Conservation (phyloP, 2,888 invertebrate genomes). For the Alloplasta piceator region DNA sequence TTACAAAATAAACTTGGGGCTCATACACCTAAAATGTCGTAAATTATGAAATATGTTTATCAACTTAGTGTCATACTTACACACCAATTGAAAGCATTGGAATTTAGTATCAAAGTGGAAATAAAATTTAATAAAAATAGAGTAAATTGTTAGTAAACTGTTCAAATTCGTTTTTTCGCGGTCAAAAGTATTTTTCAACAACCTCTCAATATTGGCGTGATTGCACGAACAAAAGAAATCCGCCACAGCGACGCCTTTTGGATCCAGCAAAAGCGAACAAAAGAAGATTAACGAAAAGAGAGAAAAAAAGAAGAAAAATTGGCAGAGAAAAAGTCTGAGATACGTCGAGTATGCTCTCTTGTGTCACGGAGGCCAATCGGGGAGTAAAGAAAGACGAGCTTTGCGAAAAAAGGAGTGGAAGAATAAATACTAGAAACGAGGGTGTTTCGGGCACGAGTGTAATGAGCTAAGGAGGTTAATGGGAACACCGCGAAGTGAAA, state of each 20-base stretch:
- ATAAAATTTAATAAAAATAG: neutral
- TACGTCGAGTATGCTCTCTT: constrained; percentile 35
- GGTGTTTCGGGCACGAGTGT: constrained; percentile 62
- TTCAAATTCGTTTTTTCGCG: constrained; percentile 17
- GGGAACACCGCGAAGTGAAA: constrained; percentile 65
- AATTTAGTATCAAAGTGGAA: too few relatives aligned
- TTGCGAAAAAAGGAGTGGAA: constrained; percentile 52
- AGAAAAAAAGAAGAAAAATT: constrained; percentile 24
- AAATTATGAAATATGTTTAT: too few relatives aligned
- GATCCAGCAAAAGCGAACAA: constrained; percentile 33
- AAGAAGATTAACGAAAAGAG: constrained; percentile 46
- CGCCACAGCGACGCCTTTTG: constrained; percentile 21
- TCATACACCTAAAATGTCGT: too few relatives aligned
- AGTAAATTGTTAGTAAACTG: too few relatives aligned
- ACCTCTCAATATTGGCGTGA: constrained; percentile 49
- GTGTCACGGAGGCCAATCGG: constrained; percentile 33
- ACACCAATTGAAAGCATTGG: too few relatives aligned
- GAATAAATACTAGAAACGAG: constrained; percentile 66
- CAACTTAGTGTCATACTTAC: too few relatives aligned
- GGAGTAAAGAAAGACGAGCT: constrained; percentile 43
- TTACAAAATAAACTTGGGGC: too few relatives aligned
- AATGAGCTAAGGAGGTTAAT: constrained; percentile 68
- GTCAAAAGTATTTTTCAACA: constrained; percentile 20
- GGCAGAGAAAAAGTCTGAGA: constrained; percentile 37
- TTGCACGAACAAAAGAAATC: constrained; percentile 55